Evolutionary conservation across 2,113 vertebrate species (phyloP).

Genomic region (Paralichthys olivaceus): DNA sequence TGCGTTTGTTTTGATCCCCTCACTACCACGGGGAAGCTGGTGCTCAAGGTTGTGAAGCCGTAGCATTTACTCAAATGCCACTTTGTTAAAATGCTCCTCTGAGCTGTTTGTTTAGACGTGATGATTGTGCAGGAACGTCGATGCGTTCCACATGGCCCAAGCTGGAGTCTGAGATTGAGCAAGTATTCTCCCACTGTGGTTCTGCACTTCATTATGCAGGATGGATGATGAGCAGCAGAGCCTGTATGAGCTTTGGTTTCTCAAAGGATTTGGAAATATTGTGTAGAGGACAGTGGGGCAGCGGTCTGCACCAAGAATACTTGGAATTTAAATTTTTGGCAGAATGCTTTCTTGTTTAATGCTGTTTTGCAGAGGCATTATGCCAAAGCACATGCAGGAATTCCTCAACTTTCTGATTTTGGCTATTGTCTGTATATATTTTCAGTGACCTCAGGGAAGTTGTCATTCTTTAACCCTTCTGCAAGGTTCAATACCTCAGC

Average conservation of each 20-base stretch:
- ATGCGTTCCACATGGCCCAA: slow-evolving; percentile 64
- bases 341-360: neutral
- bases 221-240: slow-evolving; percentile 20
- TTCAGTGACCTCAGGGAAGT: no score
- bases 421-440: neutral
- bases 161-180: slow-evolving; percentile 48
- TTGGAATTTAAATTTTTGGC: slow-evolving; percentile 18
- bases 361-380: neutral
- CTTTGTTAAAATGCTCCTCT: slow-evolving; percentile 41
- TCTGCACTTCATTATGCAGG: slow-evolving; percentile 49
- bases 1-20: slow-evolving; percentile 20
- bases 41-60: slow-evolving; percentile 17
- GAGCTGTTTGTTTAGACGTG: slow-evolving; percentile 58
- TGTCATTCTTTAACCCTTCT: neutral
- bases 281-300: slow-evolving; percentile 4
- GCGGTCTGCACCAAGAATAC: slow-evolving; percentile 6
- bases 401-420: neutral
- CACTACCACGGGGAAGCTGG: slow-evolving; percentile 5
- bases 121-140: slow-evolving; percentile 50
- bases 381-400: neutral
- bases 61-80: slow-evolving; percentile 34
- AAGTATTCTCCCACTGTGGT: slow-evolving; percentile 50
- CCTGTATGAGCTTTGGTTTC: slow-evolving; percentile 30
- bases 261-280: slow-evolving; percentile 17
- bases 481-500: neutral